Percentiles rank a stretch among this genome's conserved stretches.
These are phyloP conservation scores for Deroplatys truncata DNA, from an alignment of 2,888 invertebrate species.

Conservation along the genomic window DNA sequence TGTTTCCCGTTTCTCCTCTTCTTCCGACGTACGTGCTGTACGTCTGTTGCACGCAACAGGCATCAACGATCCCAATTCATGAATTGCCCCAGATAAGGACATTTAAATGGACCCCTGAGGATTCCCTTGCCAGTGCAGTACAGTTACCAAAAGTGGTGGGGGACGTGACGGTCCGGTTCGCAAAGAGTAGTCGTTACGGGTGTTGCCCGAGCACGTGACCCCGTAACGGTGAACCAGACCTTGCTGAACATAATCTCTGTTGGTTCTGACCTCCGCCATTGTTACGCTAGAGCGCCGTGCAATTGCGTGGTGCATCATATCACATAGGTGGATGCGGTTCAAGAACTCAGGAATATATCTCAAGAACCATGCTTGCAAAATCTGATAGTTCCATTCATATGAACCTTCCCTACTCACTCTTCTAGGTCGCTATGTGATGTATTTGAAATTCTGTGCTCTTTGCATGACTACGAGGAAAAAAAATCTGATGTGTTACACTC, in stretches of 20 bases:
- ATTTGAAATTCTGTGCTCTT: no score
- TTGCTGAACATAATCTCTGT: background rate
- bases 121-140: background rate
- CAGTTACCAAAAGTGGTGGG: background rate
- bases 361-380: no score
- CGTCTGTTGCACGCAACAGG: background rate
- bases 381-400: no score
- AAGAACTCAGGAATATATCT: no score
- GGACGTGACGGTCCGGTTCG: background rate
- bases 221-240: background rate
- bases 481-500: no score
- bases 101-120: background rate
- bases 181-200: background rate
- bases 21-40: background rate
- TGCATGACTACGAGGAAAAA: no score
- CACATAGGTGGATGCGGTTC: no score
- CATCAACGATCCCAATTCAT: background rate
- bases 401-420: no score
- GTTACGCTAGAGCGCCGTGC: background rate
- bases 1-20: background rate
- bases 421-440: no score
- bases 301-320: no score
- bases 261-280: background rate
- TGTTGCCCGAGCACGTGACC: background rate
- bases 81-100: background rate